A percentile compares a stretch with the other conserved stretches of the same genome.
phyloP scores from a whole-genome alignment of 2,888 invertebrate genomes.

The Isoperla grammatica region DNA sequence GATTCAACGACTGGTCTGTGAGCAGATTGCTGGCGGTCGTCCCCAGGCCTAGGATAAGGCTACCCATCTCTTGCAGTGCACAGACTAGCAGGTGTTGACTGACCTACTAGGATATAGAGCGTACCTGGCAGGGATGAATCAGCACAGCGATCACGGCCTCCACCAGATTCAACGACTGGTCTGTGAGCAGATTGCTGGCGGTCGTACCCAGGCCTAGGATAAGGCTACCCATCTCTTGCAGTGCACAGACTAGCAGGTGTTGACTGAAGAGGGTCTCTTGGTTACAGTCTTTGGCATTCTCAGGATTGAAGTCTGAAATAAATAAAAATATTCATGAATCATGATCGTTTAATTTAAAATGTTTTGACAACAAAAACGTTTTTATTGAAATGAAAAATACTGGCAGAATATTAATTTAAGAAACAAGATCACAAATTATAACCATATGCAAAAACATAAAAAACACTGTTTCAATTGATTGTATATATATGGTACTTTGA shows the following conservation, averaged over 20 bases:
- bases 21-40: too few species aligned
- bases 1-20: too few species aligned
- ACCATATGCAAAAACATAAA: too few species aligned
- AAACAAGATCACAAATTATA: too few species aligned
- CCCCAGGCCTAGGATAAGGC: too few species aligned
- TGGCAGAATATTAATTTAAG: too few species aligned
- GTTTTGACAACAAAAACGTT: neutral
- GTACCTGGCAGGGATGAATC: constrained; percentile 83
- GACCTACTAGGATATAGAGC: too few species aligned
- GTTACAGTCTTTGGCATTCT: constrained; percentile 86
- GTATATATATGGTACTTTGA: too few species aligned
- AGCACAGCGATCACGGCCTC: constrained; percentile 56
- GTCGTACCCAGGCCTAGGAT: constrained; percentile 91
- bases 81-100: too few species aligned
- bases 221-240: constrained; percentile 89
- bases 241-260: constrained; percentile 84
- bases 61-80: too few species aligned
- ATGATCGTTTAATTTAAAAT: neutral
- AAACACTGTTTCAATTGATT: too few species aligned
- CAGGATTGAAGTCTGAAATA: constrained; percentile 72
- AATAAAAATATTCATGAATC: neutral
- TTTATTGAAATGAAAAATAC: neutral
- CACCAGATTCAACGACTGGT: constrained; percentile 62
- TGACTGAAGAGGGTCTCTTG: constrained; percentile 88
- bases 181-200: constrained; percentile 82